Conservation (phyloP, 2,888 invertebrate species). For the Salticus scenicus region DNA sequence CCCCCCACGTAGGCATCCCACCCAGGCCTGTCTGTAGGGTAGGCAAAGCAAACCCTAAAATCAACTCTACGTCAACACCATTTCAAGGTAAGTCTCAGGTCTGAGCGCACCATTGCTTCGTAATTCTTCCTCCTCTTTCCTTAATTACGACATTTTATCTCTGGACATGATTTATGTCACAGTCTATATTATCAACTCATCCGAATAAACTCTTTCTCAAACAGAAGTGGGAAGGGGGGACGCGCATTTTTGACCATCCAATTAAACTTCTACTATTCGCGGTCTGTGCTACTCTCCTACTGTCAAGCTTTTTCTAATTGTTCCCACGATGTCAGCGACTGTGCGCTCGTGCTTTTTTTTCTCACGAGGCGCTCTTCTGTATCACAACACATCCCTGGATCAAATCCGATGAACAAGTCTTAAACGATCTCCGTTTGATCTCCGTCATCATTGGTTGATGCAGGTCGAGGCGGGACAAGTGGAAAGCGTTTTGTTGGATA, state of each 20-base stretch:
- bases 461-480: conserved; percentile 37
- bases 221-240: too few species aligned
- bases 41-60: too few species aligned
- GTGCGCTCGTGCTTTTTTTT: conserved; percentile 4
- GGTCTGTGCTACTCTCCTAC: not conserved
- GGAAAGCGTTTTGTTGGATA: conserved; percentile 55
- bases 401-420: conserved; percentile 13
- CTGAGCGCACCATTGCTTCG: too few species aligned
- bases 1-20: too few species aligned
- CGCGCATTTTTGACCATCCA: not conserved
- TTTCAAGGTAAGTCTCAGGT: too few species aligned
- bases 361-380: not conserved
- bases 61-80: too few species aligned
- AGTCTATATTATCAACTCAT: too few species aligned
- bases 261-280: not conserved
- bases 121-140: too few species aligned
- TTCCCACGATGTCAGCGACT: conserved; percentile 25
- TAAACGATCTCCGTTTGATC: conserved; percentile 22
- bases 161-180: too few species aligned
- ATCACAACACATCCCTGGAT: not conserved
- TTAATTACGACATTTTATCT: too few species aligned
- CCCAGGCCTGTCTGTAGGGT: too few species aligned
- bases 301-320: not conserved
- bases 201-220: too few species aligned
- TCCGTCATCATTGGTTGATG: conserved; percentile 36